Evolutionary conservation across 2,888 invertebrate species (phyloP).

Genomic region (Bursaphelenchus okinawaensis): DNA sequence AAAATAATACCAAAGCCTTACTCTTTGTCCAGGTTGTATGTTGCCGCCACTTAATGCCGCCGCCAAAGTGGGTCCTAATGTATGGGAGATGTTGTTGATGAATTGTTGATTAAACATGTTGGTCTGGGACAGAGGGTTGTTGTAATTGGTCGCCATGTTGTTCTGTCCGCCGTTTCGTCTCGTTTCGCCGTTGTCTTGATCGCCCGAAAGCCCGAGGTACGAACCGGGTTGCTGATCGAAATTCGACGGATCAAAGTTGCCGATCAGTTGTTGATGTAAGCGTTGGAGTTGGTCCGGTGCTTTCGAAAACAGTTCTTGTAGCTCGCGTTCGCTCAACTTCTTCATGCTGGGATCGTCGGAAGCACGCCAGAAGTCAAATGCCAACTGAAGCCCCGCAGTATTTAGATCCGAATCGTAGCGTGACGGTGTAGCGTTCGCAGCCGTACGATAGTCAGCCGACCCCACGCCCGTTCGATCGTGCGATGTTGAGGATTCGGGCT

Average conservation of each 20-base stretch:
- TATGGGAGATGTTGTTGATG: neutral
- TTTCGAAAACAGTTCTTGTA: neutral
- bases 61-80: neutral
- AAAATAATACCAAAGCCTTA: too few relatives aligned
- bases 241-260: neutral
- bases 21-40: neutral
- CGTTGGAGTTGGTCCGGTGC: neutral
- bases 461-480: neutral
- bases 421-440: neutral
- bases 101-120: neutral
- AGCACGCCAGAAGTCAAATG: neutral
- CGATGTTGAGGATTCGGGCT: neutral
- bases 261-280: neutral
- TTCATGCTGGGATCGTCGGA: neutral
- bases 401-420: neutral
- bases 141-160: neutral
- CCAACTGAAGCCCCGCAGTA: neutral
- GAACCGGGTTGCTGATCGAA: neutral
- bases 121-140: neutral
- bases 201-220: neutral
- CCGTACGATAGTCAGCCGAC: neutral
- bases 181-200: neutral
- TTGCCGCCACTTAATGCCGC: neutral
- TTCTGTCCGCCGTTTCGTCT: neutral
- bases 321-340: neutral